phyloP scores from a whole-genome alignment of 2,888 invertebrate species.

The Rotaria macrura region DNA sequence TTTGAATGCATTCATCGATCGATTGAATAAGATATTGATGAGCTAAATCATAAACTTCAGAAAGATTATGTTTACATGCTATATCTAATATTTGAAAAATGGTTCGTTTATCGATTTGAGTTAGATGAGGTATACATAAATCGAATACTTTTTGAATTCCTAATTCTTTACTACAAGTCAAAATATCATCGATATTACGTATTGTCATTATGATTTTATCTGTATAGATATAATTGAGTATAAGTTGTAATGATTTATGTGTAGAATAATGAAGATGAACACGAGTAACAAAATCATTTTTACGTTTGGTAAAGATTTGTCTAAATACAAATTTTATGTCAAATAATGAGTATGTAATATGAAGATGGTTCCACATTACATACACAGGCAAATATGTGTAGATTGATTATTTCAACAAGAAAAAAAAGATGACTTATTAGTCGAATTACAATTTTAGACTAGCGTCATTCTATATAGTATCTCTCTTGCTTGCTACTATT shows the following conservation, averaged over 20 bases:
- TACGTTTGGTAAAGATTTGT: neutral
- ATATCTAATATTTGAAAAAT: constrained; percentile 22
- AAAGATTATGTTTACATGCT: constrained; percentile 20
- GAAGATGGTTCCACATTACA: too few relatives aligned
- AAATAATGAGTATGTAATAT: too few relatives aligned
- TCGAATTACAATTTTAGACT: too few relatives aligned
- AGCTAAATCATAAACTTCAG: neutral
- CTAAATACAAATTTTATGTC: neutral
- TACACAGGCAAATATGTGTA: neutral
- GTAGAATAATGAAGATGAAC: constrained; percentile 7
- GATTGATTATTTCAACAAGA: too few relatives aligned
- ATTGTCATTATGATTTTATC: neutral
- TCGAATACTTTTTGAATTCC: neutral
- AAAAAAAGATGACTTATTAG: too few relatives aligned
- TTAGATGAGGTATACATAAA: neutral
- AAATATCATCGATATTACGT: constrained; percentile 21
- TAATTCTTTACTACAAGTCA: constrained; percentile 23
- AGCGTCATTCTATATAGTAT: too few relatives aligned
- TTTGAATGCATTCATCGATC: neutral
- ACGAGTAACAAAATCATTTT: constrained; percentile 26
- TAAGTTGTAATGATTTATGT: neutral
- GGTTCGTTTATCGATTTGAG: constrained; percentile 20
- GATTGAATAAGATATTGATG: neutral
- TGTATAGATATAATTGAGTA: constrained; percentile 20
- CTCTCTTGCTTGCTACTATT: too few relatives aligned